Conservation (phyloP, 1,140 invertebrate species). For the Polyergus mexicanus region DNA sequence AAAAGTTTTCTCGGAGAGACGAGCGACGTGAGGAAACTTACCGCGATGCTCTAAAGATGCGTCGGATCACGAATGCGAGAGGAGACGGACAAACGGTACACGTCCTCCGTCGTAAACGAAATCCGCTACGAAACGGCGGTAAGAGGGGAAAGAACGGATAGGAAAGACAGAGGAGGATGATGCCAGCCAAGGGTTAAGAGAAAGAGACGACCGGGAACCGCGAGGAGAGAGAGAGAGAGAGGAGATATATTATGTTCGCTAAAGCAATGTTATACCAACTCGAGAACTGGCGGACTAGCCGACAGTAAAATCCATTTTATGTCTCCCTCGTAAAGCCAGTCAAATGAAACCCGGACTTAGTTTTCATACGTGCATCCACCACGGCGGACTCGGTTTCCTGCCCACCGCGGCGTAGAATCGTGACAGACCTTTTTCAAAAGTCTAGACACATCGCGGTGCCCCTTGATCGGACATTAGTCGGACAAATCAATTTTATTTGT, state of each 20-base stretch:
- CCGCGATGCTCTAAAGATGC: slow-evolving; percentile 45
- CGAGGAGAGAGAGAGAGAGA: slow-evolving; percentile 29
- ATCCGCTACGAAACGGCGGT: background rate
- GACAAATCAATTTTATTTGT: background rate
- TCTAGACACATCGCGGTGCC: slow-evolving; percentile 64
- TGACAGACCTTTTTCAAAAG: slow-evolving; percentile 64
- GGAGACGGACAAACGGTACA: slow-evolving; percentile 17
- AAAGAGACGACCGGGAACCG: slow-evolving; percentile 38
- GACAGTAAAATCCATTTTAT: slow-evolving; percentile 86
- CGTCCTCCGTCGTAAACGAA: slow-evolving; percentile 29
- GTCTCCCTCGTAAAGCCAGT: slow-evolving; percentile 85
- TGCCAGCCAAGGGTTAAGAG: slow-evolving; percentile 12
- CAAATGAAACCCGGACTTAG: slow-evolving; percentile 85
- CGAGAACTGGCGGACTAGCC: slow-evolving; percentile 85
- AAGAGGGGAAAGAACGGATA: slow-evolving; percentile 15
- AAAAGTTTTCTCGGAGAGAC: slow-evolving; percentile 65
- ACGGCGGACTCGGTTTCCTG: slow-evolving; percentile 64
- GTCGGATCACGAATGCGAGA: slow-evolving; percentile 23
- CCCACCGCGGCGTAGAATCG: slow-evolving; percentile 26
- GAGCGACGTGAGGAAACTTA: slow-evolving; percentile 30
- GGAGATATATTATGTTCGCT: slow-evolving; percentile 79
- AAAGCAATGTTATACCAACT: slow-evolving; percentile 84
- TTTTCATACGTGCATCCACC: slow-evolving; percentile 84
- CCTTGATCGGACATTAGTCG: slow-evolving; percentile 6
- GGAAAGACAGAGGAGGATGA: slow-evolving; percentile 11